Evolutionary conservation across 2,113 vertebrate species (phyloP).

Genomic region (Nematolebias whitei): DNA sequence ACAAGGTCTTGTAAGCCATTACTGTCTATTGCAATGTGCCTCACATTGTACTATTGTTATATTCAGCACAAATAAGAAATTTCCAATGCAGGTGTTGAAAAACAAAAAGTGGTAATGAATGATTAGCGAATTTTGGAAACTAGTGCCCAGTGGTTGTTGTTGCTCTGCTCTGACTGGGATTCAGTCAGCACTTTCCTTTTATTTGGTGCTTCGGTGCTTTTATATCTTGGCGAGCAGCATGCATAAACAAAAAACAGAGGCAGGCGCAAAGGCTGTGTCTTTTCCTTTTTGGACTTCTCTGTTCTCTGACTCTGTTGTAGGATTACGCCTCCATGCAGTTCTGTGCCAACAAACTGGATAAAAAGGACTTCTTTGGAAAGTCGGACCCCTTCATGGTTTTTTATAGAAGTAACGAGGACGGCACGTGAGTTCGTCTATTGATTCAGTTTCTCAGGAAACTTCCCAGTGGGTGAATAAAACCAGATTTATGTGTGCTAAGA

Average conservation of each 20-base stretch:
- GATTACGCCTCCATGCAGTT: constrained; percentile 92
- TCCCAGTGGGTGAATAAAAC: constrained; percentile 17
- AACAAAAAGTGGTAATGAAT: constrained; percentile 52
- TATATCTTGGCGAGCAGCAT: constrained; percentile 45
- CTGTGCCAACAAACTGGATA: constrained; percentile 93
- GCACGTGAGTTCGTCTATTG: constrained; percentile 83
- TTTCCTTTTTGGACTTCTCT: constrained; percentile 29
- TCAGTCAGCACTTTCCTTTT: constrained; percentile 56
- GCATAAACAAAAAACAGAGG: constrained; percentile 48
- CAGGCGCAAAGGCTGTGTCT: constrained; percentile 39
- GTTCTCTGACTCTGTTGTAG: constrained; percentile 62
- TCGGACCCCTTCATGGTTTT: constrained; percentile 94
- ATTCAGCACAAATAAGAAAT: constrained; percentile 44
- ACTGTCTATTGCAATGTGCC: constrained; percentile 28
- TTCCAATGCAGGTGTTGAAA: constrained; percentile 45
- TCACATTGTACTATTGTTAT: constrained; percentile 47
- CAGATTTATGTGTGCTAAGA: neutral
- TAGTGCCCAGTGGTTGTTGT: constrained; percentile 40
- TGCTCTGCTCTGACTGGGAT: constrained; percentile 49
- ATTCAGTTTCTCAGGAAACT: neutral
- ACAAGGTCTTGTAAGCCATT: constrained; percentile 49
- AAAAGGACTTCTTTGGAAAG: constrained; percentile 94
- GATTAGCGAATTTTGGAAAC: constrained; percentile 43
- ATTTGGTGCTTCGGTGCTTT: constrained; percentile 62
- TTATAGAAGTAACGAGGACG: constrained; percentile 92